These are phyloP conservation scores for Seira ritae DNA, from an alignment of 2,888 invertebrate species.

Conservation along the genomic window DNA sequence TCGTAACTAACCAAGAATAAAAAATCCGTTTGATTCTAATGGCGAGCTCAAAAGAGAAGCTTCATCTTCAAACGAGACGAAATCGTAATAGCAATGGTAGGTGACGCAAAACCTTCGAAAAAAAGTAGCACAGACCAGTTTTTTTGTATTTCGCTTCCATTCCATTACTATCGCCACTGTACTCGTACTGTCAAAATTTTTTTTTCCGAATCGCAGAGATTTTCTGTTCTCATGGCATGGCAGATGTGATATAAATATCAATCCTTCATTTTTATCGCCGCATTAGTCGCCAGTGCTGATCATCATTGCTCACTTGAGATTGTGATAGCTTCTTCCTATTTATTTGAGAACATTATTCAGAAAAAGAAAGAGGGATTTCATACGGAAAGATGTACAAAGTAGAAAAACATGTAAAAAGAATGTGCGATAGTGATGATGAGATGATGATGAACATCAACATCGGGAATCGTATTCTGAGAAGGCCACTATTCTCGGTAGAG, in stretches of 20 bases:
- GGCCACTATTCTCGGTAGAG: slow-evolving; percentile 40
- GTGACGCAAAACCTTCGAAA: slow-evolving; percentile 72
- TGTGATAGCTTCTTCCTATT: no score
- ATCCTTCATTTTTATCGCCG: slow-evolving; percentile 38
- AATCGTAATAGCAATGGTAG: slow-evolving; percentile 55
- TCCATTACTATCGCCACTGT: slow-evolving; percentile 74
- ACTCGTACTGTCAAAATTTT: slow-evolving; percentile 74
- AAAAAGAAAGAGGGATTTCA: no score
- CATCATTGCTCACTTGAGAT: no score
- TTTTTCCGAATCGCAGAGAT: slow-evolving; percentile 73
- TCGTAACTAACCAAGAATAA: neutral
- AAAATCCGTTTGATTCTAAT: neutral
- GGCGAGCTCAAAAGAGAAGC: neutral
- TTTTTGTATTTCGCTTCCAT: slow-evolving; percentile 71
- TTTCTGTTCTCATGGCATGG: slow-evolving; percentile 64
- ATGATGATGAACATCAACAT: slow-evolving; percentile 27
- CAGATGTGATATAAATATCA: slow-evolving; percentile 70
- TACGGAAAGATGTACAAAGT: no score
- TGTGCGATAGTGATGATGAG: slow-evolving; percentile 31
- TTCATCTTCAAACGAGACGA: no score
- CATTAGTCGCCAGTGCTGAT: no score
- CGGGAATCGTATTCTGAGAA: slow-evolving; percentile 54
- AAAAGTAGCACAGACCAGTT: slow-evolving; percentile 74
- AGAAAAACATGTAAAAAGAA: no score
- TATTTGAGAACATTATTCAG: neutral